Conservation (phyloP, 2,113 vertebrate species). For the Bos indicus region DNA sequence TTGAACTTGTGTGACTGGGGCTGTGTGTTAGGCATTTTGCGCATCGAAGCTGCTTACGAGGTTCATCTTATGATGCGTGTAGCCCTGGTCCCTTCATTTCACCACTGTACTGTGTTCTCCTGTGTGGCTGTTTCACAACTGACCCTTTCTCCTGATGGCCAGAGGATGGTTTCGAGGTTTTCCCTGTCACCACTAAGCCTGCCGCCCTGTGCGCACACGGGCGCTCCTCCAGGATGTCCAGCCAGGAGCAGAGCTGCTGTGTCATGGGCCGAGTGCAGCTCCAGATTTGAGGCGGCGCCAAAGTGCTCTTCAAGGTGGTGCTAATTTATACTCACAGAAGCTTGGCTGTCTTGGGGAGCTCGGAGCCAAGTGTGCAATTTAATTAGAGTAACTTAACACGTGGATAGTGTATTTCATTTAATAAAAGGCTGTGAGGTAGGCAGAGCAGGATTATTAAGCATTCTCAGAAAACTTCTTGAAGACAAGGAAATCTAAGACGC, state of each 20-base stretch:
- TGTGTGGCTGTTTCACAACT: neutral
- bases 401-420: neutral
- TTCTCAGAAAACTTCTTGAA: neutral
- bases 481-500: neutral
- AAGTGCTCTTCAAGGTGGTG: neutral
- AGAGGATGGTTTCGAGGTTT: neutral
- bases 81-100: neutral
- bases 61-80: fast-evolving
- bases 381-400: neutral
- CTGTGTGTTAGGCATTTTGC: neutral
- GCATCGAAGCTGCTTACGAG: neutral
- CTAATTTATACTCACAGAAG: neutral
- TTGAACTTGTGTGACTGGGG: neutral
- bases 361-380: neutral
- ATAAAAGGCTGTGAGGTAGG: neutral
- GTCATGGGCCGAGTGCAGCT: neutral
- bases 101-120: fast-evolving
- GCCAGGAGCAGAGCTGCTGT: too few relatives aligned
- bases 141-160: neutral
- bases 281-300: neutral
- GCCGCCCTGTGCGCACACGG: neutral
- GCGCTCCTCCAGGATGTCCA: neutral
- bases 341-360: neutral
- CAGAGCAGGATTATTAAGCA: neutral
- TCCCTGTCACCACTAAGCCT: neutral